A percentile compares a stretch with the other conserved stretches of the same genome.
Evolutionary conservation across 2,888 invertebrate genomes (phyloP).

Genomic region (Leuctra nigra): DNA sequence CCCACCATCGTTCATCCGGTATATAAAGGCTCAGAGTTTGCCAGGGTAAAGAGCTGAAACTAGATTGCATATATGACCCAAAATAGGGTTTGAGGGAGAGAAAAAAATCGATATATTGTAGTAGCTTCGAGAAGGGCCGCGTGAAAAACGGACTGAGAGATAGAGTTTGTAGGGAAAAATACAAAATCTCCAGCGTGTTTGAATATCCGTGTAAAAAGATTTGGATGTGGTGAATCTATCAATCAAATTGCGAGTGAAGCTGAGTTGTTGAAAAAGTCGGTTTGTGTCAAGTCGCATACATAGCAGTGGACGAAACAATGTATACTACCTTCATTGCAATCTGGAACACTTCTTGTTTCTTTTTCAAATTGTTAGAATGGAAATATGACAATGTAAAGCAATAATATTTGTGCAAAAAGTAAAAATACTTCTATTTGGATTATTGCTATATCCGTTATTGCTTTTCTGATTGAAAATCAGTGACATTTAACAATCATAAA

Average conservation of each 20-base stretch:
- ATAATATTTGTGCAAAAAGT: no score
- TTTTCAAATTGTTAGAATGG: no score
- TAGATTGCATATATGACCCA: background rate
- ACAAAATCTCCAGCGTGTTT: background rate
- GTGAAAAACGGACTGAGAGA: background rate
- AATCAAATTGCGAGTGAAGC: background rate
- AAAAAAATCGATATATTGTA: background rate
- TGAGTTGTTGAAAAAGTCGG: background rate
- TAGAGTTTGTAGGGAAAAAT: background rate
- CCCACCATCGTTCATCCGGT: background rate
- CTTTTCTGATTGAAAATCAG: no score
- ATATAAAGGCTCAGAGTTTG: background rate
- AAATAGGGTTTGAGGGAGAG: background rate
- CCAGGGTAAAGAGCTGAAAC: background rate
- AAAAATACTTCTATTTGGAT: no score
- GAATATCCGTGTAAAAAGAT: background rate
- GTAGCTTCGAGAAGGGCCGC: no score
- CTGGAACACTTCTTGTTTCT: no score
- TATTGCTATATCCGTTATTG: no score
- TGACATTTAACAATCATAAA: no score
- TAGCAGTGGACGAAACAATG: background rate
- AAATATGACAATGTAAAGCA: no score
- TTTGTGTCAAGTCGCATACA: background rate
- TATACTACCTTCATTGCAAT: no score
- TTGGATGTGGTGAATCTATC: background rate